Percentiles rank a stretch among this genome's conserved stretches.
These are phyloP conservation scores for Diadumene lineata DNA, from an alignment of 92 coral and sea anemone genomes.

Conservation along the genomic window DNA sequence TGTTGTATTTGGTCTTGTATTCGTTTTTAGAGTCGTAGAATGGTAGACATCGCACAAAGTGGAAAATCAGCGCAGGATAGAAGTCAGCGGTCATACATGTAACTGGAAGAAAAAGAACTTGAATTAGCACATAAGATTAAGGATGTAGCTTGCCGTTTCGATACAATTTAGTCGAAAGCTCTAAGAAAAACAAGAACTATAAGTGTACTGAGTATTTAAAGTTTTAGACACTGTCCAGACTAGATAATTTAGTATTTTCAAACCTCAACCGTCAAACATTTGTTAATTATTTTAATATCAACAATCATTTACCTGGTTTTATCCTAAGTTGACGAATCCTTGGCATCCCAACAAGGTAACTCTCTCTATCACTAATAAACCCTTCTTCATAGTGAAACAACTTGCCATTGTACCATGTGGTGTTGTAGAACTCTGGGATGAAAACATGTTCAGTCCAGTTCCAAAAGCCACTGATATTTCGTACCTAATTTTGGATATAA, in stretches of 20 bases:
- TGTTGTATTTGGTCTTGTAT: conserved; percentile 52
- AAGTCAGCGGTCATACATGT: conserved; percentile 40
- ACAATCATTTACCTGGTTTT: conserved; percentile 43
- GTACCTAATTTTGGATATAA: no score
- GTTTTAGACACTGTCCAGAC: no score
- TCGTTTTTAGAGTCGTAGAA: conserved; percentile 46
- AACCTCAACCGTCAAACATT: no score
- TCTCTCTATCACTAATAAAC: conserved; percentile 32
- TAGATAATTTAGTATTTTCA: no score
- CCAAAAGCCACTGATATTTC: conserved; percentile 27
- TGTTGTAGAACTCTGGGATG: conserved; percentile 40
- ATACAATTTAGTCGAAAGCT: no score
- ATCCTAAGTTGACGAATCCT: conserved; percentile 44
- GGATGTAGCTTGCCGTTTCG: no score
- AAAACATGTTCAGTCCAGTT: conserved; percentile 32
- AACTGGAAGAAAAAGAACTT: conserved; percentile 24
- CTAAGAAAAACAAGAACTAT: no score
- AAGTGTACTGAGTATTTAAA: no score
- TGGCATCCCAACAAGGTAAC: conserved; percentile 48
- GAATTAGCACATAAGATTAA: conserved; percentile 42
- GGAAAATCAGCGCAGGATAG: conserved; percentile 46
- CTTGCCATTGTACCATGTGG: conserved; percentile 54
- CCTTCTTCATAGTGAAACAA: conserved; percentile 38
- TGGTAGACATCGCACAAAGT: conserved; percentile 67
- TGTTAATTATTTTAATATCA: no score